Evolutionary conservation across 2,888 invertebrate genomes (phyloP).

Genomic region (Nemapogon koenigi): DNA sequence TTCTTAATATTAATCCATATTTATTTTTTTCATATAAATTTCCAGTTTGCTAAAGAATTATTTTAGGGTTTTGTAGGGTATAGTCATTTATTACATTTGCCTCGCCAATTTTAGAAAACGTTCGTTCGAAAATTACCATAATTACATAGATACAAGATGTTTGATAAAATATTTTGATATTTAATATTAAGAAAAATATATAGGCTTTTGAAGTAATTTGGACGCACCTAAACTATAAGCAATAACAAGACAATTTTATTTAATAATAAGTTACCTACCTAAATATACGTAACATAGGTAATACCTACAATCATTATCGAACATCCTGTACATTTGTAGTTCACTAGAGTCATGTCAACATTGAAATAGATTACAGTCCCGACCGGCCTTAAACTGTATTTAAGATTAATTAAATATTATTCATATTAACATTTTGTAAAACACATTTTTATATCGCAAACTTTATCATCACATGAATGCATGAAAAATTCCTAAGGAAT

Average conservation of each 20-base stretch:
- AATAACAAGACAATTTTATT: not conserved
- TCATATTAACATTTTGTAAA: not conserved
- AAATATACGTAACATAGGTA: not conserved
- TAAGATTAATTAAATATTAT: slow-evolving; percentile 5
- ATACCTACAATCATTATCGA: slow-evolving; percentile 26
- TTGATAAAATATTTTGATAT: slow-evolving; percentile 26
- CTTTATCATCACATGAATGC: not conserved
- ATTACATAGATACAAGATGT: slow-evolving; percentile 47
- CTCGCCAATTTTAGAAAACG: slow-evolving; percentile 37
- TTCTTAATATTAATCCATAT: too few species aligned
- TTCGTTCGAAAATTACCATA: slow-evolving; percentile 28
- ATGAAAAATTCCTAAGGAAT: slow-evolving; percentile 39
- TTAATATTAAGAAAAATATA: not conserved
- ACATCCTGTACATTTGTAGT: slow-evolving; percentile 47
- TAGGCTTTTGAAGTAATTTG: not conserved
- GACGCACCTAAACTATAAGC: not conserved
- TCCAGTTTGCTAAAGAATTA: not conserved
- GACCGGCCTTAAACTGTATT: slow-evolving; percentile 44
- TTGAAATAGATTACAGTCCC: slow-evolving; percentile 18
- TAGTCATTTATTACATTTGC: slow-evolving; percentile 39
- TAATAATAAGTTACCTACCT: not conserved
- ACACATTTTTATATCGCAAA: slow-evolving; percentile 3
- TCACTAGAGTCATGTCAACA: slow-evolving; percentile 3
- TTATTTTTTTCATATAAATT: not conserved
- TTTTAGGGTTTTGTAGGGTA: slow-evolving; percentile 26